Conservation (phyloP, 1,140 invertebrate species). For the Lordiphosa clarofinis region DNA sequence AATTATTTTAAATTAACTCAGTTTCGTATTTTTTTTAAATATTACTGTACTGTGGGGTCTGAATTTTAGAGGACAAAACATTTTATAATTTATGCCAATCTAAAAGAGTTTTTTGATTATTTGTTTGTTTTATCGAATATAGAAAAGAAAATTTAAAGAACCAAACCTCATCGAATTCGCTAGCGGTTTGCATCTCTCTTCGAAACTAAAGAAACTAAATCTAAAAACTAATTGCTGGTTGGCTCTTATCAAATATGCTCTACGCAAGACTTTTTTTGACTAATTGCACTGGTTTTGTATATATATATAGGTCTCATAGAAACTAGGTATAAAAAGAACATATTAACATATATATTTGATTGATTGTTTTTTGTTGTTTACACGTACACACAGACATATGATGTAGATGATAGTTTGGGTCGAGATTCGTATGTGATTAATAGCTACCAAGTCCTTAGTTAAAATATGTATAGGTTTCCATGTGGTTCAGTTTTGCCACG, state of each 20-base stretch:
- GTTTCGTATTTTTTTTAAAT: no score
- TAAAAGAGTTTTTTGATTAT: no score
- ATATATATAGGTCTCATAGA: conserved; percentile 23
- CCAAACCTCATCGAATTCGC: no score
- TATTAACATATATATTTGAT: conserved; percentile 59
- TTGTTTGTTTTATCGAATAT: background rate
- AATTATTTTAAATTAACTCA: no score
- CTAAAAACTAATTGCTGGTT: conserved; percentile 33
- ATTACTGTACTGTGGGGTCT: no score
- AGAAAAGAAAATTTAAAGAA: conserved; percentile 2
- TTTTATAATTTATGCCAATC: no score
- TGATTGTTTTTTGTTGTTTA: conserved; percentile 47
- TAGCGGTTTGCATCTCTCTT: background rate
- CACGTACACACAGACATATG: conserved; percentile 28
- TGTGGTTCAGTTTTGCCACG: conserved; percentile 31
- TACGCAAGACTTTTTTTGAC: conserved; percentile 60
- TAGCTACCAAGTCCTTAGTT: conserved; percentile 73
- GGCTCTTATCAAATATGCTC: conserved; percentile 44
- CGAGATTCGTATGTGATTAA: conserved; percentile 66
- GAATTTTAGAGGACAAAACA: no score
- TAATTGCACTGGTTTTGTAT: conserved; percentile 65
- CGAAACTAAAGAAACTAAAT: conserved; percentile 17
- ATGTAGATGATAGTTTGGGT: conserved; percentile 35
- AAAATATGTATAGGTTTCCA: conserved; percentile 72
- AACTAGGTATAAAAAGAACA: conserved; percentile 56